Conservation (phyloP, 2,888 invertebrate species). For the Andricus curvator region DNA sequence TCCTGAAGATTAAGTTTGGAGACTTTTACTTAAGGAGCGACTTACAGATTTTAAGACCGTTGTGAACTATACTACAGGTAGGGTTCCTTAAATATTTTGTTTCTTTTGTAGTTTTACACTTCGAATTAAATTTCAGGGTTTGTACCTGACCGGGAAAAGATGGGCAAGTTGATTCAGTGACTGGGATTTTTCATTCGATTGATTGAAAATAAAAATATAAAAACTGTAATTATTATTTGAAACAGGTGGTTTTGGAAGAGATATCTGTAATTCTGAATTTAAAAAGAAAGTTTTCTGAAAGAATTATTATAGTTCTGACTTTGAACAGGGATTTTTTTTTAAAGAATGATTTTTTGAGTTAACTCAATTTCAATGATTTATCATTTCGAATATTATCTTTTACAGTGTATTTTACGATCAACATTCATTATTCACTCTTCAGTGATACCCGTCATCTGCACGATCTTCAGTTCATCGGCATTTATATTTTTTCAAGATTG, state of each 20-base stretch:
- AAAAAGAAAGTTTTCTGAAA: too few relatives aligned
- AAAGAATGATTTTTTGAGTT: too few relatives aligned
- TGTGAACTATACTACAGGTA: background rate
- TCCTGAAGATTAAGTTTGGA: background rate
- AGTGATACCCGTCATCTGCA: background rate
- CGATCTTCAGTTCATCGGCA: background rate
- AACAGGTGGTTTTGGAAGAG: too few relatives aligned
- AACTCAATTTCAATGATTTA: background rate
- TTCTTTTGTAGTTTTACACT: background rate
- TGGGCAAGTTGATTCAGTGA: too few relatives aligned
- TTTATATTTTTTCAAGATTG: background rate
- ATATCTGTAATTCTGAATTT: too few relatives aligned
- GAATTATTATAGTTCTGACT: too few relatives aligned
- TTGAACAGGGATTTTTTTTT: too few relatives aligned
- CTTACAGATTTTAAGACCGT: background rate
- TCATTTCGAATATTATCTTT: background rate
- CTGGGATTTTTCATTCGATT: too few relatives aligned
- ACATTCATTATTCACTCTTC: background rate
- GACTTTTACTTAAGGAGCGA: background rate
- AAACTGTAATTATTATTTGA: too few relatives aligned
- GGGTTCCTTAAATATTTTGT: background rate
- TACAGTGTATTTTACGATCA: background rate
- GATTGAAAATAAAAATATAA: too few relatives aligned
- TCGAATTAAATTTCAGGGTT: too few relatives aligned
- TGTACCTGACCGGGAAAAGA: too few relatives aligned